Percentiles rank a stretch among this genome's conserved stretches.
Conservation (phyloP, 2,888 invertebrate genomes). For the Helobdella robusta region DNA sequence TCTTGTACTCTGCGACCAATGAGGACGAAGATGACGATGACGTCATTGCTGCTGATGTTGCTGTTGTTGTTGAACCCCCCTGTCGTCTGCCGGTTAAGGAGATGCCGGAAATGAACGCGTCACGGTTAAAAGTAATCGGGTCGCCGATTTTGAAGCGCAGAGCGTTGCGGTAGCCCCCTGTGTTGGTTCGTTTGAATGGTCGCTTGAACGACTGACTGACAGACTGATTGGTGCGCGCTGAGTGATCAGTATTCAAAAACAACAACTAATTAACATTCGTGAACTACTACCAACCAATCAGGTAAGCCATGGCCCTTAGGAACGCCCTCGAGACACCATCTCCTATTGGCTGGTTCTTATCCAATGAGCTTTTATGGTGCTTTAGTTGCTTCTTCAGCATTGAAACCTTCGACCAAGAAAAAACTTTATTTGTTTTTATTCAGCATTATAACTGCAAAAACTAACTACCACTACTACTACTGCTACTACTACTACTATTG, state of each 20-base stretch:
- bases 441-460: background rate
- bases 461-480: background rate
- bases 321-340: conserved; percentile 89
- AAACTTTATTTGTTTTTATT: background rate
- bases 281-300: conserved; percentile 61
- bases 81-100: no score
- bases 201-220: no score
- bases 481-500: background rate
- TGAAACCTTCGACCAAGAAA: conserved; percentile 54
- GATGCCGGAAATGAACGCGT: conserved; percentile 62
- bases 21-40: background rate
- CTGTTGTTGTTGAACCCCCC: no score
- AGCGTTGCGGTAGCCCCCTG: conserved; percentile 60
- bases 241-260: no score
- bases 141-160: conserved; percentile 61
- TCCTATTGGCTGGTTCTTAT: conserved; percentile 57
- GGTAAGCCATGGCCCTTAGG: conserved; percentile 75
- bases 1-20: conserved; percentile 40
- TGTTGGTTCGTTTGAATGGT: no score
- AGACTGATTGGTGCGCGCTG: no score
- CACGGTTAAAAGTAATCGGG: conserved; percentile 72
- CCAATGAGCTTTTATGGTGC: conserved; percentile 49
- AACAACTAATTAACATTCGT: background rate
- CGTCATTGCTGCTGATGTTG: background rate
- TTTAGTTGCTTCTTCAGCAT: conserved; percentile 68